A percentile compares a stretch with the other conserved stretches of the same genome.
These are phyloP conservation scores for Ptiloglossa arizonensis DNA, from an alignment of 1,140 invertebrate species.

Conservation along the genomic window DNA sequence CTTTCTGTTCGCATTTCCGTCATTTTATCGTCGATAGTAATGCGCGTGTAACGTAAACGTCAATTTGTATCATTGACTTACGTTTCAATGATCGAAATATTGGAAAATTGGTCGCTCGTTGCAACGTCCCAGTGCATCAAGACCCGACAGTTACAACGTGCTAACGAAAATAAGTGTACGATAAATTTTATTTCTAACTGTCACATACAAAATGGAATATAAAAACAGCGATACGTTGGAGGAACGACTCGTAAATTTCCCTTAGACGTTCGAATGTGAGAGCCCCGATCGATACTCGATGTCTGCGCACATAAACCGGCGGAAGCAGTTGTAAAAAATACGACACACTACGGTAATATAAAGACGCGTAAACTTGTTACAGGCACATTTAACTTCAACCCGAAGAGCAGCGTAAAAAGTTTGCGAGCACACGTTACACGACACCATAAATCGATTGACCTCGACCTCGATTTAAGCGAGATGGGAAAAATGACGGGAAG, in stretches of 20 bases:
- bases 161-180: neutral
- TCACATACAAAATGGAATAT: too few relatives aligned
- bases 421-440: neutral
- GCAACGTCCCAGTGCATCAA: too few relatives aligned
- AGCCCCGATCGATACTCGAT: conserved; percentile 6
- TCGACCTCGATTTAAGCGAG: neutral
- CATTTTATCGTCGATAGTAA: too few relatives aligned
- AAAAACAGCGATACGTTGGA: too few relatives aligned
- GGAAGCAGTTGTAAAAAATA: conserved; percentile 23
- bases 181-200: too few relatives aligned
- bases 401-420: conserved; percentile 6
- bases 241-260: neutral
- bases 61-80: too few relatives aligned
- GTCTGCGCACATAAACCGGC: neutral
- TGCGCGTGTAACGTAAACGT: too few relatives aligned
- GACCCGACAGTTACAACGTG: too few relatives aligned
- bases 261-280: too few relatives aligned
- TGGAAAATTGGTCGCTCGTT: too few relatives aligned
- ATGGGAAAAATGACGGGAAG: neutral
- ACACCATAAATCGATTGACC: conserved; percentile 35
- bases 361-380: conserved; percentile 4
- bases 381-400: neutral
- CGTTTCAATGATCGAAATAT: too few relatives aligned
- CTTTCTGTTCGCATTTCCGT: too few relatives aligned
- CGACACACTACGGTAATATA: neutral